Evolutionary conservation across 2,888 invertebrate genomes (phyloP).

Genomic region (Drosophila mimica): DNA sequence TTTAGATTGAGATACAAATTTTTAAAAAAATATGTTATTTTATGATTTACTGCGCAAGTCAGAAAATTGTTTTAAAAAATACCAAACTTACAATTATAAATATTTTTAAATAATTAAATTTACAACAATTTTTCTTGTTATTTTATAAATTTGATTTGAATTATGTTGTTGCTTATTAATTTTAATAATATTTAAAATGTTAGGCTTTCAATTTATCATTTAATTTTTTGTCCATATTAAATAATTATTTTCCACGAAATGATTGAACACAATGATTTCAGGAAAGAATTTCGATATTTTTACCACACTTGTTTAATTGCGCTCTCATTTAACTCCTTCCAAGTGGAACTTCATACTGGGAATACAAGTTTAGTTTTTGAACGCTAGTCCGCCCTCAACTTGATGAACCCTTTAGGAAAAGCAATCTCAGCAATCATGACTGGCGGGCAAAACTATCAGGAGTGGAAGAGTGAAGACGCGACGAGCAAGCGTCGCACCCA

Average conservation of each 20-base stretch:
- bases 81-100: background rate
- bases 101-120: background rate
- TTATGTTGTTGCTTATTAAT: too few relatives aligned
- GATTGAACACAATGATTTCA: background rate
- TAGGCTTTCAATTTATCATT: background rate
- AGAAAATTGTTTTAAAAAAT: background rate
- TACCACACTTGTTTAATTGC: background rate
- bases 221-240: background rate
- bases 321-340: slow-evolving; percentile 5
- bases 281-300: background rate
- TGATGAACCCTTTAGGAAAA: slow-evolving; percentile 45
- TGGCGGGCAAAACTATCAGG: slow-evolving; percentile 49
- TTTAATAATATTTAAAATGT: too few relatives aligned
- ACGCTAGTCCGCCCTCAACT: background rate
- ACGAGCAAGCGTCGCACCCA: slow-evolving; percentile 47
- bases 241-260: background rate
- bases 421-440: slow-evolving; percentile 61
- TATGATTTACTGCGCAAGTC: background rate
- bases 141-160: background rate
- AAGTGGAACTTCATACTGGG: background rate
- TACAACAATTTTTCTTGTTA: background rate
- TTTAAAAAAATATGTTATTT: background rate
- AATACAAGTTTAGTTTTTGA: slow-evolving; percentile 1
- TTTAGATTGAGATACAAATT: background rate
- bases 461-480: slow-evolving; percentile 1